A percentile compares a stretch with the other conserved stretches of the same genome.
Evolutionary conservation across 2,113 vertebrate species (phyloP).

Genomic region (cattle (Bos taurus)): ARS-UCD2.0 NC_037351.1:17160501-17161000

Average conservation of each 20-base stretch:
- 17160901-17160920: neutral
- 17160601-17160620: neutral
- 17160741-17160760: slow-evolving; percentile 32
- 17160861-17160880: neutral
- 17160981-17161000: neutral
- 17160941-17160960: neutral
- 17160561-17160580: neutral
- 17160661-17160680: slow-evolving; percentile 40
- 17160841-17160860: neutral
- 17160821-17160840: neutral
- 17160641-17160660: slow-evolving; percentile 48
- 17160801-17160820: neutral
- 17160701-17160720: slow-evolving; percentile 42
- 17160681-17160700: slow-evolving; percentile 35
- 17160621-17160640: neutral
- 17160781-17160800: neutral
- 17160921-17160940: neutral
- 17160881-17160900: neutral
- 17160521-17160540: neutral
- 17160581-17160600: neutral
- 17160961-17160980: neutral
- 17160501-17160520: neutral
- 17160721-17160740: slow-evolving; percentile 18
- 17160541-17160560: neutral
- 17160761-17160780: neutral